phyloP scores from a whole-genome alignment of 2,113 vertebrate species.

The Podilymbus podiceps region DNA sequence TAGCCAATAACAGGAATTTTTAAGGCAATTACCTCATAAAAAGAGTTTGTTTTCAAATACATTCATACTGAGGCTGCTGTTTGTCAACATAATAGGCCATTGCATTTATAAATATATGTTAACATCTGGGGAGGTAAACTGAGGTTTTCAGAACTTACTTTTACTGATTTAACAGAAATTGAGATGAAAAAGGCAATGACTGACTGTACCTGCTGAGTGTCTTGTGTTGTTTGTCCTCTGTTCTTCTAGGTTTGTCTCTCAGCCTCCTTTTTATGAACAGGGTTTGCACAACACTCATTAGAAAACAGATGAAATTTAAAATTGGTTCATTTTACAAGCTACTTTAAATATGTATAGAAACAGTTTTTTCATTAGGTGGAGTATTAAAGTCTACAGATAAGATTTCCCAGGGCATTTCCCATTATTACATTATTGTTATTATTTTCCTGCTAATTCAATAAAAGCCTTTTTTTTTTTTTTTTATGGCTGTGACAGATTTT shows the following conservation, averaged over 20 bases:
- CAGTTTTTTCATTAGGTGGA: not conserved
- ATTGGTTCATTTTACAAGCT: not conserved
- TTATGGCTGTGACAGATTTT: not conserved
- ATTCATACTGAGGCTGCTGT: not conserved
- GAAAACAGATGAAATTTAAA: not conserved
- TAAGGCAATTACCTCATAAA: not conserved
- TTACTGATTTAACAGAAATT: not conserved
- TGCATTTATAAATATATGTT: not conserved
- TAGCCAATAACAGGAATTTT: not conserved
- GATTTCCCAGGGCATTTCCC: not conserved
- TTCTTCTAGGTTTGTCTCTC: not conserved
- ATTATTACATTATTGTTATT: not conserved
- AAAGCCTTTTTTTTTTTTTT: not conserved
- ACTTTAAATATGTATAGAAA: not conserved
- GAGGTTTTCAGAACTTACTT: not conserved
- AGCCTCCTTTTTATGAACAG: not conserved
- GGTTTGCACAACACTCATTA: not conserved
- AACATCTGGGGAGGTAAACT: not conserved
- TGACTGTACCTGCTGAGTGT: not conserved
- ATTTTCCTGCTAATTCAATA: conserved; percentile 4
- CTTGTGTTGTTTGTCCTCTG: not conserved
- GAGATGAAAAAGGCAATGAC: not conserved
- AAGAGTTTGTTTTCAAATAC: not conserved
- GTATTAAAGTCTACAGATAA: not conserved
- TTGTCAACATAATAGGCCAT: not conserved